Base-by-base conservation (phyloP, 2,888 invertebrate species). In the Cosmorhoe ocellata region DNA sequence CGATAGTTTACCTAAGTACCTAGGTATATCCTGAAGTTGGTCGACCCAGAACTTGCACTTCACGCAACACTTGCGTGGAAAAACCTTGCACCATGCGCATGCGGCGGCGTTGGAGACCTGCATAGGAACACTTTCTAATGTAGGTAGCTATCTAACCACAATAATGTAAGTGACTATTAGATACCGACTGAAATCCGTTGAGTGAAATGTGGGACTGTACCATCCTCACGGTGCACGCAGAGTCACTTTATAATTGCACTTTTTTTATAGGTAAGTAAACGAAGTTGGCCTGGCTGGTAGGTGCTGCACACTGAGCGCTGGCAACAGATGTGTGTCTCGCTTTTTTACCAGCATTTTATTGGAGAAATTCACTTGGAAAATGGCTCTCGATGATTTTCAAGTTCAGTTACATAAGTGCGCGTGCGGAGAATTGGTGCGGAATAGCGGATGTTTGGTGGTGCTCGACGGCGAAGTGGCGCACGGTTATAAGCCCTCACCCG, bases 281-380 rank as follows among this genome's bases (percentile, higher is more conserved):
- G 49, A 65, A 65, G 65, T 62, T 63, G 59, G 61, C 4, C 57
- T 56, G 48, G 30, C 27, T 37, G 38, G 40, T 43, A 18, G 18
- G 18, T 3, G 18, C 67, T 70, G 38, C 71, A 71, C 70, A 66
- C 67, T 62, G 65, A 69, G 74, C 71, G 78, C 75, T 69, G 73
- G 72, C 70, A 78, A 78, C 75, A 79, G 78, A 83, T 78, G 80
- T 79, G 79, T 77, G 79, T 79, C 76, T 83, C 72, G 76, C 79
- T 90, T 90, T 90, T 90, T 90, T 74, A 73, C 68, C 72, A 77
- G 76, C 89, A 91, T 91, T 90, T 88, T 88, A 88, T 87, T 71
- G 89, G 91, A 89, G 91, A 91, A 90, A 91, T 90, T 90, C 80
- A 79, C 83, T 87, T 90, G 87, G 90, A 90, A 91, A 90, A 90